Percentiles rank a stretch among this genome's conserved stretches.
These are phyloP conservation scores for Zaprionus bogoriensis DNA, from an alignment of 2,888 invertebrate genomes.

Conservation along the genomic window DNA sequence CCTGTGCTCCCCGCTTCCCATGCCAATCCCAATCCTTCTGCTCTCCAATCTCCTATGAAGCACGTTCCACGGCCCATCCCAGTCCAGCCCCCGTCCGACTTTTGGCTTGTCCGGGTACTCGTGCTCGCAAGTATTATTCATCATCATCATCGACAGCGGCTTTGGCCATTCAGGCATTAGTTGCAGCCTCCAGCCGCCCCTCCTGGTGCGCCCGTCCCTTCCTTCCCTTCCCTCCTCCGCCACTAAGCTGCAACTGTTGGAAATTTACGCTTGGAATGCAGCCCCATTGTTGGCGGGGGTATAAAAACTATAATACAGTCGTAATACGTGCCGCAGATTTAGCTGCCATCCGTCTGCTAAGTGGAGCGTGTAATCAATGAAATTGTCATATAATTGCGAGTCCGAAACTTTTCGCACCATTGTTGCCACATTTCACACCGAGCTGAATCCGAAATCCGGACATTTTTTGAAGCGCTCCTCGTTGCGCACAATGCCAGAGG, in stretches of 20 bases:
- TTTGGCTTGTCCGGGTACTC: slow-evolving; percentile 10
- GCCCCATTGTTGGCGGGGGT: slow-evolving; percentile 49
- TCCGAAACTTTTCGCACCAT: slow-evolving; percentile 20
- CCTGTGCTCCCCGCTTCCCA: background rate
- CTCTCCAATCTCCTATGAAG: slow-evolving; percentile 13
- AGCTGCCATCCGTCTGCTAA: slow-evolving; percentile 44
- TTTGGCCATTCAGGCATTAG: slow-evolving; percentile 54
- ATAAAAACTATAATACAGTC: slow-evolving; percentile 56
- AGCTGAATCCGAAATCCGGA: background rate
- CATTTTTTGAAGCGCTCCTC: background rate
- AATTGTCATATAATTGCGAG: slow-evolving; percentile 65
- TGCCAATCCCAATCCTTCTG: background rate
- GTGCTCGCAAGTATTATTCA: slow-evolving; percentile 50
- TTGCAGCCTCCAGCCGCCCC: slow-evolving; percentile 2
- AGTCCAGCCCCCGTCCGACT: slow-evolving; percentile 15
- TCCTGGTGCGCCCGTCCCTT: background rate
- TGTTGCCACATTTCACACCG: slow-evolving; percentile 30
- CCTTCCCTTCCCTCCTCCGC: background rate
- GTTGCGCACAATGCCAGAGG: slow-evolving; percentile 18
- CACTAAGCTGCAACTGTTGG: slow-evolving; percentile 46
- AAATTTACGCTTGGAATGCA: slow-evolving; percentile 60
- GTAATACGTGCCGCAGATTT: slow-evolving; percentile 63
- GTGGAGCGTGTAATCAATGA: slow-evolving; percentile 61
- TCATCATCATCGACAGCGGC: slow-evolving; percentile 57
- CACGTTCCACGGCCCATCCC: slow-evolving; percentile 58